Conservation (phyloP, 2,113 vertebrate species). For the Paratilapia polleni region DNA sequence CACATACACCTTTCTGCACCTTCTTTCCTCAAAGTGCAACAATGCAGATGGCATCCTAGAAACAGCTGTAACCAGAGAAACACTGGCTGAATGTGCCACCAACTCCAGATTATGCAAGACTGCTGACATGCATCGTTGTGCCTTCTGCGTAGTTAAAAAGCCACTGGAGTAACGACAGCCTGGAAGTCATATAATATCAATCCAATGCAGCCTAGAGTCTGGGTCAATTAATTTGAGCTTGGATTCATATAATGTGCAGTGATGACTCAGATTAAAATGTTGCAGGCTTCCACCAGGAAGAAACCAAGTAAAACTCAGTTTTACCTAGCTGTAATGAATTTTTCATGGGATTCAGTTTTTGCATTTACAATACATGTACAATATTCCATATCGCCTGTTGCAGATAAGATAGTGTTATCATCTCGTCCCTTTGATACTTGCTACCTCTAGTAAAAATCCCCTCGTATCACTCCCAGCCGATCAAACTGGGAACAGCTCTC, state of each 20-base stretch:
- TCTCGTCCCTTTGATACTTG: slow-evolving; percentile 47
- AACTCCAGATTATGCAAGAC: slow-evolving; percentile 30
- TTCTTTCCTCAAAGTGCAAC: slow-evolving; percentile 40
- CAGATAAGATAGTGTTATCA: slow-evolving; percentile 49
- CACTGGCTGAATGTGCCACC: background rate
- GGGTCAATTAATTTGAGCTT: background rate
- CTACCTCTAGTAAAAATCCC: slow-evolving; percentile 47
- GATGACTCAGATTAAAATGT: background rate
- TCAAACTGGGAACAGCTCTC: slow-evolving; percentile 58
- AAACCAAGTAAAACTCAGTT: slow-evolving; percentile 17
- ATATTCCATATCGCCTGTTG: slow-evolving; percentile 34
- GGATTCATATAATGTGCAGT: background rate
- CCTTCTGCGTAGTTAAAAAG: background rate
- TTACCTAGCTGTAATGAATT: slow-evolving; percentile 35
- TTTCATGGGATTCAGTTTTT: slow-evolving; percentile 33
- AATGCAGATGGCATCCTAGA: slow-evolving; percentile 49
- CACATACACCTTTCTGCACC: slow-evolving; percentile 57
- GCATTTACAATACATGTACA: slow-evolving; percentile 12
- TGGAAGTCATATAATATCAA: background rate
- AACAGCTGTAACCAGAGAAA: slow-evolving; percentile 65
- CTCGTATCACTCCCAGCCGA: slow-evolving; percentile 45
- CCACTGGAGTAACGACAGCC: background rate
- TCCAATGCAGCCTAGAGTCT: background rate
- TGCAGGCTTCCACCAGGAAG: background rate
- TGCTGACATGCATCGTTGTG: slow-evolving; percentile 22